phyloP scores from a whole-genome alignment of 2,888 invertebrate genomes.

The Adela reaumurella region DNA sequence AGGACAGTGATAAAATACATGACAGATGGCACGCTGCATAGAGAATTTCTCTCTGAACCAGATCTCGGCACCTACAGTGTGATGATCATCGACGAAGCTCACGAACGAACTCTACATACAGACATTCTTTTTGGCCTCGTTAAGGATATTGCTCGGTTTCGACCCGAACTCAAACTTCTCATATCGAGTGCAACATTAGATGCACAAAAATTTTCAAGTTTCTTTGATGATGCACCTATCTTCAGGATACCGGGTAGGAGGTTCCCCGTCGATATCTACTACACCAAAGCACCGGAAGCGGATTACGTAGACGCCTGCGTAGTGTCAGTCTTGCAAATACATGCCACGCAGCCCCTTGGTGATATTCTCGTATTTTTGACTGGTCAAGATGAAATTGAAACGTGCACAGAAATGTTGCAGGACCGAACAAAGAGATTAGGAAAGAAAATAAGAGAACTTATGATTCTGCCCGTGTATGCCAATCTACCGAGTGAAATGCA shows the following conservation, averaged over 20 bases:
- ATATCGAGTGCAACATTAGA: conserved; percentile 98
- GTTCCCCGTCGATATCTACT: conserved; percentile 97
- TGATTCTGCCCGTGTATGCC: conserved; percentile 95
- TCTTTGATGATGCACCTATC: conserved; percentile 98
- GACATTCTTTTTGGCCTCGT: conserved; percentile 98
- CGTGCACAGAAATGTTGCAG: conserved; percentile 82
- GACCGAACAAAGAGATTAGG: conserved; percentile 91
- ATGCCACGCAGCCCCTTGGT: conserved; percentile 93
- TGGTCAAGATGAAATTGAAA: conserved; percentile 88
- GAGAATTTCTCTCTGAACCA: conserved; percentile 97
- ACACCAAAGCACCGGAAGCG: conserved; percentile 98
- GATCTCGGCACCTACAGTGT: conserved; percentile 95
- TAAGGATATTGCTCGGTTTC: conserved; percentile 90
- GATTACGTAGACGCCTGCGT: conserved; percentile 98
- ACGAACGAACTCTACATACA: conserved; percentile 96
- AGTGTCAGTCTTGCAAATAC: conserved; percentile 96
- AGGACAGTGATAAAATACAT: conserved; percentile 96
- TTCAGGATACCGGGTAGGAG: conserved; percentile 96
- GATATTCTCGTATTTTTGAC: conserved; percentile 97
- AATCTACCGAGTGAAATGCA: conserved; percentile 99
- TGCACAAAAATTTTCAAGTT: conserved; percentile 95
- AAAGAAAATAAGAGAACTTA: conserved; percentile 85
- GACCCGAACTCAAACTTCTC: conserved; percentile 90
- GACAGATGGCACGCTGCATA: conserved; percentile 97
- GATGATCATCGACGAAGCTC: conserved; percentile 99